phyloP scores from a whole-genome alignment of 2,113 vertebrate genomes.

The Osmerus mordax region DNA sequence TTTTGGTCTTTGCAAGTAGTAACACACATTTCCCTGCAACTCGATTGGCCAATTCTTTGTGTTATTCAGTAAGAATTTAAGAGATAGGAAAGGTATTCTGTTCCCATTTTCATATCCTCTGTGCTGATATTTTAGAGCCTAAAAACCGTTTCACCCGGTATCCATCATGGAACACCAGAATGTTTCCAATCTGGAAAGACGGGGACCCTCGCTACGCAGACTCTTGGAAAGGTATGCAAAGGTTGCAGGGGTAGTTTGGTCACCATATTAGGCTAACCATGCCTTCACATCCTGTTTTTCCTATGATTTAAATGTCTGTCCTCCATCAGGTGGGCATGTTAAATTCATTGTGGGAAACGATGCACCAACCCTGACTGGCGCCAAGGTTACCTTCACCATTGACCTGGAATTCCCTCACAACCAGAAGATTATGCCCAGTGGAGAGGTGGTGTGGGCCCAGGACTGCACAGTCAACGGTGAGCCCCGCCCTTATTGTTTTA shows the following conservation, averaged over 20 bases:
- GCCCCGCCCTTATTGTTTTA: not conserved
- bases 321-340: slow-evolving; percentile 76
- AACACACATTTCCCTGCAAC: not conserved
- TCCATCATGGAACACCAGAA: slow-evolving; percentile 76
- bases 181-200: slow-evolving; percentile 81
- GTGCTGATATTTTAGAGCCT: slow-evolving; percentile 48
- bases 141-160: slow-evolving; percentile 61
- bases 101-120: not conserved
- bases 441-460: slow-evolving; percentile 79
- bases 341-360: slow-evolving; percentile 82
- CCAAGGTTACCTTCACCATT: slow-evolving; percentile 82
- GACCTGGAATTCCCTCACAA: slow-evolving; percentile 78
- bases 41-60: not conserved
- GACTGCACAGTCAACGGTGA: slow-evolving; percentile 79
- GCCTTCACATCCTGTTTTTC: too few species aligned
- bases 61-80: too few species aligned
- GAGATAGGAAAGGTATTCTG: too few species aligned
- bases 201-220: slow-evolving; percentile 60
- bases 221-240: slow-evolving; percentile 82
- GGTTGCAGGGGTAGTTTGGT: too few species aligned
- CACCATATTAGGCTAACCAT: too few species aligned
- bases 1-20: not conserved
- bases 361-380: slow-evolving; percentile 83
- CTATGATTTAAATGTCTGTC: not conserved
- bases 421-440: slow-evolving; percentile 75